phyloP scores from a whole-genome alignment of 1,140 invertebrate species.

The Phymastichus coffea region DNA sequence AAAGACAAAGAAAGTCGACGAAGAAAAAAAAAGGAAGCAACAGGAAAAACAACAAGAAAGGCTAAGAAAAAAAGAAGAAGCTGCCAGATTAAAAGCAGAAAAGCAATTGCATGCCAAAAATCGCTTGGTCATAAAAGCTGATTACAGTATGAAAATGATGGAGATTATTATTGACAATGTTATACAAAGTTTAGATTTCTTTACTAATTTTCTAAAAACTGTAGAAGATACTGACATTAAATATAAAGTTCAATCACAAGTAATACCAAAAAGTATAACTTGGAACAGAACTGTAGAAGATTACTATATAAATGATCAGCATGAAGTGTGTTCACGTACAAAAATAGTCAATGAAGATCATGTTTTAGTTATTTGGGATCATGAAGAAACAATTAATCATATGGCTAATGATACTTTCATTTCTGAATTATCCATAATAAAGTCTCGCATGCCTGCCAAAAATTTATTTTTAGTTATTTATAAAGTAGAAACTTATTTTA shows the following conservation, averaged over 20 bases:
- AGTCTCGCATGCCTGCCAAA: slow-evolving; percentile 35
- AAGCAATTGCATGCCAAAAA: slow-evolving; percentile 39
- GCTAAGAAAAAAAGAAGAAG: slow-evolving; percentile 38
- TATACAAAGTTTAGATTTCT: slow-evolving; percentile 43
- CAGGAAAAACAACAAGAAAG: slow-evolving; percentile 29
- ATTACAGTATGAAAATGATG: slow-evolving; percentile 60
- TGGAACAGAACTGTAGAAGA: slow-evolving; percentile 52
- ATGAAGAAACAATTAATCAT: slow-evolving; percentile 45
- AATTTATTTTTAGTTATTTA: slow-evolving; percentile 52
- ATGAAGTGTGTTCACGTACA: slow-evolving; percentile 35
- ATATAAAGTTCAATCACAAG: slow-evolving; percentile 41
- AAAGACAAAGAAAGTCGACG: slow-evolving; percentile 4
- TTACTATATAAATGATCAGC: slow-evolving; percentile 35
- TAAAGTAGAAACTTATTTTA: slow-evolving; percentile 56
- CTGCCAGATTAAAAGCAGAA: slow-evolving; percentile 44
- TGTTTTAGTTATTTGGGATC: slow-evolving; percentile 52
- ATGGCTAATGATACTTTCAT: slow-evolving; percentile 43
- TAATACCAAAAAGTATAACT: slow-evolving; percentile 50
- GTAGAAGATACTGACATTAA: slow-evolving; percentile 38
- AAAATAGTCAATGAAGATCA: slow-evolving; percentile 36
- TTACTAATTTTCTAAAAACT: slow-evolving; percentile 35
- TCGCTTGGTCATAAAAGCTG: slow-evolving; percentile 53
- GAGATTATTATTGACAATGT: slow-evolving; percentile 52
- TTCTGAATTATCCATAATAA: slow-evolving; percentile 37
- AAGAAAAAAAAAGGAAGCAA: slow-evolving; percentile 24